phyloP scores from a whole-genome alignment of 1,140 invertebrate species.

The Drosophila malerkotliana region DNA sequence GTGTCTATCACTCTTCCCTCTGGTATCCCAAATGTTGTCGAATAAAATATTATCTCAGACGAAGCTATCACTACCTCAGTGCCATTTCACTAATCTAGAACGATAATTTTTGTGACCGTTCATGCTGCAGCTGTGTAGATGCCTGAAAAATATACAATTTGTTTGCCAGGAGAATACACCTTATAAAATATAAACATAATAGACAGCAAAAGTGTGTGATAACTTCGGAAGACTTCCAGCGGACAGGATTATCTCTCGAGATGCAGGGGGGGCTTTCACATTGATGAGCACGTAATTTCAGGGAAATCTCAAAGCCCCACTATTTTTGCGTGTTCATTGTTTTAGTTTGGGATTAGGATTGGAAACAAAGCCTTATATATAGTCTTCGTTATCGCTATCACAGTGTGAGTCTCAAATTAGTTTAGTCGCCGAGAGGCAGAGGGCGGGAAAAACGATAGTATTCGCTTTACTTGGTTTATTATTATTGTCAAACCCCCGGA shows the following conservation, averaged over 20 bases:
- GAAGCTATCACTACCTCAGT: constrained; percentile 19
- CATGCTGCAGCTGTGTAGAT: constrained; percentile 49
- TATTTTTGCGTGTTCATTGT: constrained; percentile 51
- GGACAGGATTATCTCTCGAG: constrained; percentile 14
- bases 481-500: constrained; percentile 33
- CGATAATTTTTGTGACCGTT: constrained; percentile 3
- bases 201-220: constrained; percentile 34
- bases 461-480: constrained; percentile 31
- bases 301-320: constrained; percentile 2
- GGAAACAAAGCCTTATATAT: constrained; percentile 20
- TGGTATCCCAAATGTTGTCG: constrained; percentile 24
- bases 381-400: constrained; percentile 6
- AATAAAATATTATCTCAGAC: constrained; percentile 51
- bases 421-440: constrained; percentile 17
- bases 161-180: constrained; percentile 33
- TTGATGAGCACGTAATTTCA: constrained; percentile 44
- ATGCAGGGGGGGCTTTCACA: constrained; percentile 5
- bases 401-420: constrained; percentile 28
- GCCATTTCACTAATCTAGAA: constrained; percentile 43
- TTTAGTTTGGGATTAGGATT: constrained; percentile 29
- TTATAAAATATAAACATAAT: constrained; percentile 48
- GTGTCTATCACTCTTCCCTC: constrained; percentile 18
- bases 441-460: neutral
- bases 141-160: constrained; percentile 52
- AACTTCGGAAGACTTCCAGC: constrained; percentile 9